These are phyloP conservation scores for Tokudaia muenninki DNA, from an alignment of 2,797 vertebrate species.

Conservation along the genomic window DNA sequence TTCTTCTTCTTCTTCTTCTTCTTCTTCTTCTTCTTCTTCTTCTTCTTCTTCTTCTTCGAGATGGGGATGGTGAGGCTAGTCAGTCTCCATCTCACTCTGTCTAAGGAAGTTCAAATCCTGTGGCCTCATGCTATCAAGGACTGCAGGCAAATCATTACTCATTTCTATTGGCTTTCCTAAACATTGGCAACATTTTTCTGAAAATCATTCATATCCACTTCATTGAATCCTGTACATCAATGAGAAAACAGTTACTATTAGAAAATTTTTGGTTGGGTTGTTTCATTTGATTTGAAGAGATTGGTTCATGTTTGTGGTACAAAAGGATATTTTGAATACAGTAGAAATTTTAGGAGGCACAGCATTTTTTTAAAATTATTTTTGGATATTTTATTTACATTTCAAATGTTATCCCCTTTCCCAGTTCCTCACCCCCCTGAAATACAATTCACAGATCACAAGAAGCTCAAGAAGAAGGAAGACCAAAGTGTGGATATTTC, in stretches of 20 bases:
- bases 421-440: too few relatives aligned
- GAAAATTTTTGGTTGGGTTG: background rate
- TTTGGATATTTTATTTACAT: too few relatives aligned
- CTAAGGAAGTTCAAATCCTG: background rate
- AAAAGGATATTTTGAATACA: background rate
- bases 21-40: background rate
- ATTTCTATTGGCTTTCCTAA: background rate
- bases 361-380: too few relatives aligned
- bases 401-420: too few relatives aligned
- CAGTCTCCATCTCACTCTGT: background rate
- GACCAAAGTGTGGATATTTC: too few relatives aligned
- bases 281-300: background rate
- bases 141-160: too few relatives aligned
- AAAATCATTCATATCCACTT: too few relatives aligned
- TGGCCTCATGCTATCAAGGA: background rate
- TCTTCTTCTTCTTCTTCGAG: too few relatives aligned
- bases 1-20: too few relatives aligned
- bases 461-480: too few relatives aligned
- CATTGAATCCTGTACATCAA: background rate
- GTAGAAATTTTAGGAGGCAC: background rate
- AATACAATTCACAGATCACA: too few relatives aligned
- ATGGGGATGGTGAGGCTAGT: background rate
- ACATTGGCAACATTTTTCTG: background rate
- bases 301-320: background rate
- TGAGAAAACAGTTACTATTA: background rate